Conservation (phyloP, 2,888 invertebrate genomes). For the Aelia acuminata region DNA sequence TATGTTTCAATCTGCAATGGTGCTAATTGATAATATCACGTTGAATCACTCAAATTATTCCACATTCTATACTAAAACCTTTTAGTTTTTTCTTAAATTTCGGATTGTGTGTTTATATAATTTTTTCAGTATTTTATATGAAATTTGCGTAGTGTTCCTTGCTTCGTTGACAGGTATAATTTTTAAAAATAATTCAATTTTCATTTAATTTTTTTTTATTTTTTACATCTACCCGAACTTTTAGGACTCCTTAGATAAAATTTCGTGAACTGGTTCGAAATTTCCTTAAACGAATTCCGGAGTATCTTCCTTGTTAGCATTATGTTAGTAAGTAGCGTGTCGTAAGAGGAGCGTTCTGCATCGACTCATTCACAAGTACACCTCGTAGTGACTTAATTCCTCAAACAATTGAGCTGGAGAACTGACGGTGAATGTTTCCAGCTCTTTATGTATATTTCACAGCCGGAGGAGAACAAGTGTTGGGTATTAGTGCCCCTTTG, state of each 20-base stretch:
- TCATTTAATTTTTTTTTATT: no score
- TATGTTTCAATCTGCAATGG: background rate
- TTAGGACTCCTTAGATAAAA: background rate
- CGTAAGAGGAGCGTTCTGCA: background rate
- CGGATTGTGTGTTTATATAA: no score
- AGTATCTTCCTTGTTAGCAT: background rate
- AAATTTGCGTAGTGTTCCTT: no score
- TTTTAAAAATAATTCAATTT: no score
- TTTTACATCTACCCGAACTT: no score
- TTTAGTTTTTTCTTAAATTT: no score
- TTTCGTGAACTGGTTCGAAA: background rate
- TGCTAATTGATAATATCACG: no score
- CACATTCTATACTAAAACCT: no score
- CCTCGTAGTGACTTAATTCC: slow-evolving; percentile 1
- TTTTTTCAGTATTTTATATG: no score
- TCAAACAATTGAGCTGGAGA: slow-evolving; percentile 34
- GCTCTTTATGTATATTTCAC: slow-evolving; percentile 54
- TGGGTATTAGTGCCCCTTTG: slow-evolving; percentile 56
- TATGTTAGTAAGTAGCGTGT: slow-evolving; percentile 21
- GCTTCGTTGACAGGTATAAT: no score
- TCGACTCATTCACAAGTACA: slow-evolving; percentile 1
- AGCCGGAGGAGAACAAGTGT: slow-evolving; percentile 53
- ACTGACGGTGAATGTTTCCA: slow-evolving; percentile 5
- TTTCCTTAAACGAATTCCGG: slow-evolving; percentile 1
- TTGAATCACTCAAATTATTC: background rate